Evolutionary conservation across 35 echinoderm and acorn worm species (phyloP).

Genomic region (Nesometra sesokonis): DNA sequence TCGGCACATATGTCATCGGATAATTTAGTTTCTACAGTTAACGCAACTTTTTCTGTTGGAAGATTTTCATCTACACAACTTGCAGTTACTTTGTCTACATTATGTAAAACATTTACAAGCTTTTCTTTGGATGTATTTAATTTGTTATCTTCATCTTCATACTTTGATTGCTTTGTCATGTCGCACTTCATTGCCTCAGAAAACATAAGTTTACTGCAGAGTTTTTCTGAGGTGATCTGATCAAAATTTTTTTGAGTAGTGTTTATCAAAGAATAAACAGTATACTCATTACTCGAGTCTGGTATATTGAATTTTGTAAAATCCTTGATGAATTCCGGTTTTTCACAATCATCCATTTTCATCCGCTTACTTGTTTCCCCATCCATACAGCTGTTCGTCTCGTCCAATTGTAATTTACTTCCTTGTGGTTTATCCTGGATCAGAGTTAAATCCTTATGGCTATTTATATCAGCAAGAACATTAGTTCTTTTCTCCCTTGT

Average conservation of each 20-base stretch:
- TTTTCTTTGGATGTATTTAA: not conserved
- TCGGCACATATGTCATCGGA: not conserved
- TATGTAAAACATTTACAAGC: not conserved
- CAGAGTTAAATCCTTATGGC: not conserved
- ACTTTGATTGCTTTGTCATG: not conserved
- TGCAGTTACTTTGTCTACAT: not conserved
- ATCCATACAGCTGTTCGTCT: constrained; percentile 16
- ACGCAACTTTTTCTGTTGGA: not conserved
- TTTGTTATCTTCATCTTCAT: not conserved
- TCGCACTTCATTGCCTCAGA: not conserved
- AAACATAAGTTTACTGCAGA: not conserved
- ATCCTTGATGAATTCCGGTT: not conserved
- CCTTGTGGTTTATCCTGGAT: not conserved
- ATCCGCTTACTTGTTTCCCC: constrained; percentile 73
- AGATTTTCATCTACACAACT: not conserved
- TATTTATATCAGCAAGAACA: constrained; percentile 67
- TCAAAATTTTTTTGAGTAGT: not conserved
- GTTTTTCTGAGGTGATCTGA: not conserved
- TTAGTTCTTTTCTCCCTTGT: constrained; percentile 90
- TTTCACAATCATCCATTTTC: constrained; percentile 61
- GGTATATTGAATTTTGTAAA: not conserved
- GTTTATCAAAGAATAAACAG: not conserved
- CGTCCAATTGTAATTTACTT: not conserved
- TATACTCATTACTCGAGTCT: not conserved
- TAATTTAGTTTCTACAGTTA: not conserved